Conservation (phyloP, 2,888 invertebrate genomes). For the Steinernema carpocapsae region DNA sequence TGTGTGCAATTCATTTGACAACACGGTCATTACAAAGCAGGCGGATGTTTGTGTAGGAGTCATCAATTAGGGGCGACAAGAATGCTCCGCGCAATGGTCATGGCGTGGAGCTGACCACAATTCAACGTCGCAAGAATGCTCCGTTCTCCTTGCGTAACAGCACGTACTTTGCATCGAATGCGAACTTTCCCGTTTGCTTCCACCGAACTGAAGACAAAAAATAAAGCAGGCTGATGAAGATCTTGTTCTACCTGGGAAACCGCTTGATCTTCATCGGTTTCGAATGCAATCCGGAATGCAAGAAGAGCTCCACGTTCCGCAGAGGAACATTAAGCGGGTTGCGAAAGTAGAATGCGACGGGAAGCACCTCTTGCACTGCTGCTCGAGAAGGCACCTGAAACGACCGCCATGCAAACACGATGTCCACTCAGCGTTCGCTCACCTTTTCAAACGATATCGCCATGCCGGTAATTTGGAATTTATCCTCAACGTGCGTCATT, state of each 20-base stretch:
- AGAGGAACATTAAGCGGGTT: background rate
- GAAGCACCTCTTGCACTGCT: background rate
- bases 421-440: background rate
- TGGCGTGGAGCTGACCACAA: constrained; percentile 8
- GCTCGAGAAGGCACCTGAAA: background rate
- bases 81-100: constrained; percentile 15
- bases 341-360: background rate
- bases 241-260: constrained; percentile 1
- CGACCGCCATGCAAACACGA: background rate
- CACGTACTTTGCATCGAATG: constrained; percentile 32
- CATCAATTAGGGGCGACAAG: background rate
- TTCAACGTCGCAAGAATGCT: constrained; percentile 3
- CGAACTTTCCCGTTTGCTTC: constrained; percentile 24
- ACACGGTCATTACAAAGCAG: background rate
- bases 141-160: constrained; percentile 27
- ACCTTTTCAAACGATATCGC: constrained; percentile 21
- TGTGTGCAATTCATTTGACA: background rate
- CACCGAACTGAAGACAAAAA: background rate
- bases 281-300: background rate
- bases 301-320: background rate
- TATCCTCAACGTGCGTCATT: constrained; percentile 30
- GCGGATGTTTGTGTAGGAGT: constrained; percentile 1
- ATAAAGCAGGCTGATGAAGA: background rate
- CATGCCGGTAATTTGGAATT: constrained; percentile 38
- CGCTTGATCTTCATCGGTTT: constrained; percentile 12